A percentile compares a stretch with the other conserved stretches of the same genome.
Conservation (phyloP, 1,140 invertebrate species). For the Drosophila obscura region DNA sequence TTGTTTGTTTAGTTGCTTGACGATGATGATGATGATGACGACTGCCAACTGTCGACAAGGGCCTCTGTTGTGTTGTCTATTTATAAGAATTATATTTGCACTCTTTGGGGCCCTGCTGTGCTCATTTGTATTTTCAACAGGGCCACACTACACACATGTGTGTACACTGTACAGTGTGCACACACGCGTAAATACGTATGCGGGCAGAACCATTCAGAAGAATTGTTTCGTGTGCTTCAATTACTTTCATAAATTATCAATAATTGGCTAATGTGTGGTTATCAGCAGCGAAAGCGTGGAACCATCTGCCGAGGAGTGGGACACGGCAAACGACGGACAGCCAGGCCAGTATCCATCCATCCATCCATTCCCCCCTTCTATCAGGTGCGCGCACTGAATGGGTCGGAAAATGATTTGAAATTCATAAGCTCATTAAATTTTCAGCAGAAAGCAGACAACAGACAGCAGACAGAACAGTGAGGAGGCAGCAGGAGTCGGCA, state of each 20-base stretch:
- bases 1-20: constrained; percentile 72
- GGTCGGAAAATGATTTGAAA: constrained; percentile 58
- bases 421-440: constrained; percentile 81
- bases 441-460: constrained; percentile 46
- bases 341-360: neutral
- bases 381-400: constrained; percentile 39
- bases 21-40: constrained; percentile 44
- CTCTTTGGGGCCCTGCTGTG: constrained; percentile 54
- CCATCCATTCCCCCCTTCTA: neutral
- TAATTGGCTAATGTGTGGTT: constrained; percentile 68
- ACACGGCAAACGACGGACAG: neutral
- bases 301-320: constrained; percentile 13
- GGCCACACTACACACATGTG: constrained; percentile 2
- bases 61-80: constrained; percentile 77
- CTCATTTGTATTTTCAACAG: constrained; percentile 61
- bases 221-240: constrained; percentile 57
- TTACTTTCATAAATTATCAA: constrained; percentile 77
- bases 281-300: constrained; percentile 45
- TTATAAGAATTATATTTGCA: constrained; percentile 82
- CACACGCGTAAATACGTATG: neutral
- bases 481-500: constrained; percentile 26
- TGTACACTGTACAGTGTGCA: neutral
- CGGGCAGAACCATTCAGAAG: constrained; percentile 15
- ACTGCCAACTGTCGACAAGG: constrained; percentile 78
- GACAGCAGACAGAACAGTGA: constrained; percentile 22